Evolutionary conservation across 2,797 vertebrate species (phyloP), one percentile per base, ranked within the genome.

Genomic region (Characodon lateralis): DNA sequence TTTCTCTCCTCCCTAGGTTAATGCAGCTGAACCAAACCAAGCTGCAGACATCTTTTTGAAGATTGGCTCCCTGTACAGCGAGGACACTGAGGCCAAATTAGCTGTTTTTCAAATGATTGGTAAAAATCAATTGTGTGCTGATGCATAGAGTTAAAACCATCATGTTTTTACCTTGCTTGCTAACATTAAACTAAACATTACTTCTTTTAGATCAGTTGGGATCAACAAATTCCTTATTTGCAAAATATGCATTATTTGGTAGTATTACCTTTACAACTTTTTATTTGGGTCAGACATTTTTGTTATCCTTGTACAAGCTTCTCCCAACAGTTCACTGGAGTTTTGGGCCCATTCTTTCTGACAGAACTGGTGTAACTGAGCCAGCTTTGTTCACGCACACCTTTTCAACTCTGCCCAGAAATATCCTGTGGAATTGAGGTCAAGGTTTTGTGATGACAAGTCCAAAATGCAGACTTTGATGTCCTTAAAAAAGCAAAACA

Each of bases 21-120:
- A 98, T 74, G 92, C 93, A 1, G 93, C 96, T n/a, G 96, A 99
- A 76, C 94, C 95, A 0, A 93, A 95, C 59, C 95, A 96, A 71
- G 95, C 97, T n/a, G 96, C 96, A 13, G 94, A 95, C 0, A 77
- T 96, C 77, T 95, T 99, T 68, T 87, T 99, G 87, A 97, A 97
- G 92, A 95, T 99, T 74, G 93, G 96, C 0, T 97, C 97, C 0
- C 93, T 98, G 78, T 98, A 97, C 92, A 95, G 95, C 76, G 97
- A 98, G 2, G 96, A 98, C 9, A 79, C 90, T 0, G 84, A 96
- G 59, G 94, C 96, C 77, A 96, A 96, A 90, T 88, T 59, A 0
- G 91, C 91, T 1, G 92, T 96, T 39, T 79, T 96, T 8, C 94
- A 95, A 74, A 90, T 87, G 46, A 81, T 86, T 7, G 95, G 96